phyloP scores from a whole-genome alignment of 2,888 invertebrate genomes.

The Patella caerulea region DNA sequence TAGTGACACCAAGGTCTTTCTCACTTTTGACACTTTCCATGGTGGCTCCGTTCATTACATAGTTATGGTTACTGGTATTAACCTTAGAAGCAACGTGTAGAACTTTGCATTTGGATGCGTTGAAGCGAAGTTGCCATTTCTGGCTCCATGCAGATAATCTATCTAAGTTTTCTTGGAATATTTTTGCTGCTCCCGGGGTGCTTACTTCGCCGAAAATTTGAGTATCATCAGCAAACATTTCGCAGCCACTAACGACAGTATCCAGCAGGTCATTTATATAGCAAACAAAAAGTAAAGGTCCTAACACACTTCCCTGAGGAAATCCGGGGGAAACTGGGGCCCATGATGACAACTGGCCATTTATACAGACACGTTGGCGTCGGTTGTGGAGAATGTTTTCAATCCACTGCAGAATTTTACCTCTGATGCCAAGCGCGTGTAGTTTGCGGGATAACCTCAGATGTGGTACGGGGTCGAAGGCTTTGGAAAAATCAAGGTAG shows the following conservation, averaged over 20 bases:
- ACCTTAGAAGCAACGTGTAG: conserved; percentile 12
- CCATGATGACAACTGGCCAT: not conserved
- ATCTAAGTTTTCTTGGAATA: conserved; percentile 16
- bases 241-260: not conserved
- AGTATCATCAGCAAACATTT: not conserved
- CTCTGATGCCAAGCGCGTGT: not conserved
- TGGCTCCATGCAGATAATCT: conserved; percentile 20
- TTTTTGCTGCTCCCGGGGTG: too few relatives aligned
- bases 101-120: conserved; percentile 25
- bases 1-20: conserved; percentile 23
- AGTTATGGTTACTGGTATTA: too few relatives aligned
- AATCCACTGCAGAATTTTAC: not conserved
- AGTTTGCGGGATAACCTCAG: not conserved
- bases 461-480: conserved; percentile 30
- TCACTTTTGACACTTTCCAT: conserved; percentile 8
- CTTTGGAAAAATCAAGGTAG: conserved; percentile 27
- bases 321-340: not conserved
- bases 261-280: not conserved
- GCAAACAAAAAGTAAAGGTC: not conserved
- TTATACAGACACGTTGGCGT: not conserved
- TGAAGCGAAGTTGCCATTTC: conserved; percentile 27
- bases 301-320: not conserved
- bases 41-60: conserved; percentile 4
- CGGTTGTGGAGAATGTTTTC: not conserved
- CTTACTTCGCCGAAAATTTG: too few relatives aligned